A percentile compares a stretch with the other conserved stretches of the same genome.
Evolutionary conservation across 2,797 vertebrate species (phyloP).

Genomic region (Sebastiscus albofasciatus): DNA sequence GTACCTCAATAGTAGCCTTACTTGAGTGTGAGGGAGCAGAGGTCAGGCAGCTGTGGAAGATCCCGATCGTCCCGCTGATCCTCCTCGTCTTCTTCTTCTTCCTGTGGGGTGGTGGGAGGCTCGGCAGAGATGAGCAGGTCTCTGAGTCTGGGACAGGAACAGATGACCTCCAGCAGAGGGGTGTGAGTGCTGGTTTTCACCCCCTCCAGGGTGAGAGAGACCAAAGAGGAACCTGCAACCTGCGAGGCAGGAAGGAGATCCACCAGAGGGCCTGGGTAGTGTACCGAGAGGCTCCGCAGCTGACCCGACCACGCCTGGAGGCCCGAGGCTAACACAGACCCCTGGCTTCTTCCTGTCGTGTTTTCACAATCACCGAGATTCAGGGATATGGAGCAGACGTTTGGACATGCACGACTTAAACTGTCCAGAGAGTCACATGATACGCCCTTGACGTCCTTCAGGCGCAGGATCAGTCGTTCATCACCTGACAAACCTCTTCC

Average conservation of each 20-base stretch:
- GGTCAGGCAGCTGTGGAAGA: slow-evolving; percentile 70
- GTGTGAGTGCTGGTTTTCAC: slow-evolving; percentile 67
- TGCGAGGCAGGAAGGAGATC: slow-evolving; percentile 70
- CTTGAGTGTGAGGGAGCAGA: slow-evolving; percentile 76
- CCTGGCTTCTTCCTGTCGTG: background rate
- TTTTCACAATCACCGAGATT: slow-evolving; percentile 43
- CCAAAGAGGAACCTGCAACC: slow-evolving; percentile 69
- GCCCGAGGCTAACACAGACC: slow-evolving; percentile 6
- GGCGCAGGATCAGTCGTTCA: slow-evolving; percentile 43
- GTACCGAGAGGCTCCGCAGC: slow-evolving; percentile 77
- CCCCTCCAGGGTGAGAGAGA: slow-evolving; percentile 83
- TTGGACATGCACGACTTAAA: slow-evolving; percentile 74
- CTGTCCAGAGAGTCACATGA: slow-evolving; percentile 67
- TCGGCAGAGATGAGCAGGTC: slow-evolving; percentile 76
- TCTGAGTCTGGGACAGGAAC: slow-evolving; percentile 78
- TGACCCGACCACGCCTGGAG: slow-evolving; percentile 72
- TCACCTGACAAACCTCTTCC: background rate
- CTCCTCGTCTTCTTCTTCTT: background rate
- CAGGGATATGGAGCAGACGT: slow-evolving; percentile 61
- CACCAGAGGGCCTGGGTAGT: slow-evolving; percentile 63
- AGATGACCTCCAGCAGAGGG: slow-evolving; percentile 74
- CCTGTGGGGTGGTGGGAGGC: slow-evolving; percentile 2
- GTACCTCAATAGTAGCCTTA: slow-evolving; percentile 50
- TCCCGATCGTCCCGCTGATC: background rate
- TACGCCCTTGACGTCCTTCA: slow-evolving; percentile 75